Evolutionary conservation across 2,888 invertebrate species (phyloP).

Genomic region (Silvanus unidentatus): DNA sequence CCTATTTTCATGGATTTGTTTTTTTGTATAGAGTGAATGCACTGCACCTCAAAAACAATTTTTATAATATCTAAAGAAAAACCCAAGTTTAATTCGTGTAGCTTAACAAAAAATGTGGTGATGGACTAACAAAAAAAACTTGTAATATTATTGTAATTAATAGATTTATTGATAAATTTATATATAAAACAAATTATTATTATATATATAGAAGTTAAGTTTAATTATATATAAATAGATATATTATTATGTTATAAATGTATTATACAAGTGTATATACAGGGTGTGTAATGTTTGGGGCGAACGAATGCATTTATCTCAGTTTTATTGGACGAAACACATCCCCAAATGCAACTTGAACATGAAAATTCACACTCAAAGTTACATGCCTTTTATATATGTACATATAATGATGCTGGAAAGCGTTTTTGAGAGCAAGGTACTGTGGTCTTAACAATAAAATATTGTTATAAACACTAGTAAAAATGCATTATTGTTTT

Average conservation of each 20-base stretch:
- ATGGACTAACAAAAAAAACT: conserved; percentile 46
- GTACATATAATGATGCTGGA: no score
- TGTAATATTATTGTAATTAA: conserved; percentile 44
- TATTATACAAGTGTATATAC: conserved; percentile 23
- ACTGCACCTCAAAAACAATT: conserved; percentile 12
- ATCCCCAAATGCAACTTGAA: no score
- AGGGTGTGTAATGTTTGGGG: neutral
- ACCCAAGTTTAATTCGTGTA: conserved; percentile 28
- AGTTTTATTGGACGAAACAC: no score
- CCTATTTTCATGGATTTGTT: no score
- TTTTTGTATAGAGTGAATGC: conserved; percentile 3
- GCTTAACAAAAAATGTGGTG: conserved; percentile 46
- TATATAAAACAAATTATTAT: conserved; percentile 6
- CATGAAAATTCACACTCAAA: no score
- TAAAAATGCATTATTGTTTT: conserved; percentile 6
- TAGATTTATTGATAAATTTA: conserved; percentile 30
- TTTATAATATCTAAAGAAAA: conserved; percentile 9
- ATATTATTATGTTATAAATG: conserved; percentile 31
- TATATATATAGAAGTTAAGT: conserved; percentile 32
- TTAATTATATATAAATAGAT: conserved; percentile 26
- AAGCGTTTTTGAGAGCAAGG: conserved; percentile 28
- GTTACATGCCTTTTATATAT: no score
- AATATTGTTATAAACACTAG: conserved; percentile 29
- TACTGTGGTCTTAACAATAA: conserved; percentile 39
- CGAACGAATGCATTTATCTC: neutral